Base-by-base conservation (phyloP, 2,888 invertebrate species). In the Phortica magna region DNA sequence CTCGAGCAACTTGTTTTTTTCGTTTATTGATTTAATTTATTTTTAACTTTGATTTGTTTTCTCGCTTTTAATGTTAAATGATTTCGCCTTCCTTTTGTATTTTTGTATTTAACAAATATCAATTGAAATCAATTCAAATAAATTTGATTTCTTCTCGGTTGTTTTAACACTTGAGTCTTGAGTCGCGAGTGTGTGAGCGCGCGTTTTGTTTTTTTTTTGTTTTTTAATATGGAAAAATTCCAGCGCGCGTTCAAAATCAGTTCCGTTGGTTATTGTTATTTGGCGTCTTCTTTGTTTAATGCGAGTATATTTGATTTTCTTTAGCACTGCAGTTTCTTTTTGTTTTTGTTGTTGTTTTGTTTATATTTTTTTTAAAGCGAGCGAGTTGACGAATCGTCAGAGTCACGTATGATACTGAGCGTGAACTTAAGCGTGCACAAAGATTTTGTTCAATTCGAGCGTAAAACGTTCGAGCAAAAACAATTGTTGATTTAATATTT, bases 381-480 rank as follows among this genome's bases (percentile, higher is more conserved):
- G 80, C 76, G 43, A 82, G 76, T 79, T 80, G 79, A 81, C 86
- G 14, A 48, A 12, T 81, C 82, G 81, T 75, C 85, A 76, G 77
- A 86, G 83, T 83, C 82, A 80, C 82, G 80, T 81, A 79, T 79
- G 76, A 73, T 76, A 85, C 88, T 85, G 88, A 88, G 76, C 79
- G 73, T 68, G 68, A 53, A 64, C 31, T 68, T 78, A 77, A 80
- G 71, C 76, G 74, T 71, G 57, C 67, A 22, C 77, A 55, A 53
- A 71, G 77, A 79, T 88, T 85, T 88, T 85, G 87, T 78, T 73
- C 72, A 59, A 68, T 48, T 14, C 14, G 43, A 42, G 57, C 39
- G 61, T 48, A 41, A 12, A 48, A n/a, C 64, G 74, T 76, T n/a
- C 73, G 53, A 73, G 67, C 61, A 65, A 22, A 53, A 6, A 71